phyloP scores from a whole-genome alignment of 2,113 vertebrate species.

The Arenaria interpres region DNA sequence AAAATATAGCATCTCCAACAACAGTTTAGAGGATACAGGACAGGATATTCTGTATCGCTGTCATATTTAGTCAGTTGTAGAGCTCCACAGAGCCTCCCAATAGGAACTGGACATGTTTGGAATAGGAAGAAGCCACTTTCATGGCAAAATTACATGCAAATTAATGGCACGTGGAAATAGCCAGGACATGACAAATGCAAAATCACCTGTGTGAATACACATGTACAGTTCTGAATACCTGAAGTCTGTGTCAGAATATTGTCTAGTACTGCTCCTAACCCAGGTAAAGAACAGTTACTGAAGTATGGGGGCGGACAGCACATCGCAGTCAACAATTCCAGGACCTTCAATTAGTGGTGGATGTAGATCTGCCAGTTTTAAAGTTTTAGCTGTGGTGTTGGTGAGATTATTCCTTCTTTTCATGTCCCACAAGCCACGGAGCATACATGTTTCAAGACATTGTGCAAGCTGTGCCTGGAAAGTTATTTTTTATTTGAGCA shows the following conservation, averaged over 20 bases:
- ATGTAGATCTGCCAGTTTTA: background rate
- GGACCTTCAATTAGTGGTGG: background rate
- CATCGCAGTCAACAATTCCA: background rate
- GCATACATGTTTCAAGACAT: background rate
- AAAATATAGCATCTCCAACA: background rate
- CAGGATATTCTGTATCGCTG: background rate
- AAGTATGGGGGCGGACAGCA: background rate
- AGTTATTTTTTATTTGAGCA: background rate
- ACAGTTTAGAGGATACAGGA: background rate
- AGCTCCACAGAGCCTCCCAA: background rate
- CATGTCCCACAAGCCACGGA: background rate
- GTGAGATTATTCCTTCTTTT: background rate
- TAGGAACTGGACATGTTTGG: background rate
- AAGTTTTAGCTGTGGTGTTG: background rate
- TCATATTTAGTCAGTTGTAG: background rate
- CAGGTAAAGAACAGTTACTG: background rate
- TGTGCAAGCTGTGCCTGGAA: background rate
- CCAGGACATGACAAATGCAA: background rate
- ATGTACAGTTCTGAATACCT: background rate
- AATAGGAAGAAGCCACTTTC: background rate
- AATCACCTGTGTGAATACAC: background rate
- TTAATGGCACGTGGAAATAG: background rate
- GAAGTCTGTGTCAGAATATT: background rate
- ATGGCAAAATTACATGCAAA: background rate
- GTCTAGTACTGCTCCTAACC: background rate